phyloP scores from a whole-genome alignment of 1,140 invertebrate species.

The Teleopsis dalmanni region DNA sequence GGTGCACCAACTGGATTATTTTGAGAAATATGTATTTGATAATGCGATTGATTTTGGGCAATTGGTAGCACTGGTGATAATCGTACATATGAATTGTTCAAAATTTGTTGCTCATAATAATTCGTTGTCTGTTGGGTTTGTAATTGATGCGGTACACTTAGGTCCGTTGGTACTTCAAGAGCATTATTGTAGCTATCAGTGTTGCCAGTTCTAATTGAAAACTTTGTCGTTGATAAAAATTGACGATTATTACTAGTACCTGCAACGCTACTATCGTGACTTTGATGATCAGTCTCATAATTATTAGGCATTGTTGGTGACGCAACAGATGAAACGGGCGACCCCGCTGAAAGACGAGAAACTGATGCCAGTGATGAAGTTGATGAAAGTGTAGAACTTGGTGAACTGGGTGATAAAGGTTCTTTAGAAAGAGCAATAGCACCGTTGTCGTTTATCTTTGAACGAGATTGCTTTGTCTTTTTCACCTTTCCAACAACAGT shows the following conservation, averaged over 20 bases:
- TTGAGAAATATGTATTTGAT: no score
- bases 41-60: not conserved
- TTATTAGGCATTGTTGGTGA: conserved; percentile 8
- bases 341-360: conserved; percentile 16
- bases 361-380: conserved; percentile 14
- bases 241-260: conserved; percentile 13
- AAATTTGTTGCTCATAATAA: not conserved
- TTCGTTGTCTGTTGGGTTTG: not conserved
- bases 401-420: conserved; percentile 25
- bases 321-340: conserved; percentile 15
- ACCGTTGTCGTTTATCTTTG: conserved; percentile 5
- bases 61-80: conserved; percentile 5
- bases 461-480: conserved; percentile 24
- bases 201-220: not conserved
- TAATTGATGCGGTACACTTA: conserved; percentile 18
- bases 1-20: conserved; percentile 21
- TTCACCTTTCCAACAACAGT: conserved; percentile 17
- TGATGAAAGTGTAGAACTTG: conserved; percentile 29
- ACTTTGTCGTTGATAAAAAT: not conserved
- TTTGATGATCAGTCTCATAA: conserved; percentile 26
- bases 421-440: conserved; percentile 2
- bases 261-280: conserved; percentile 34
- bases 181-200: no score
- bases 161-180: conserved; percentile 38
- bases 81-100: conserved; percentile 3